Evolutionary conservation across 2,888 invertebrate species (phyloP), one percentile per base, ranked within the genome.

Genomic region (Rhamnusium bicolor): DNA sequence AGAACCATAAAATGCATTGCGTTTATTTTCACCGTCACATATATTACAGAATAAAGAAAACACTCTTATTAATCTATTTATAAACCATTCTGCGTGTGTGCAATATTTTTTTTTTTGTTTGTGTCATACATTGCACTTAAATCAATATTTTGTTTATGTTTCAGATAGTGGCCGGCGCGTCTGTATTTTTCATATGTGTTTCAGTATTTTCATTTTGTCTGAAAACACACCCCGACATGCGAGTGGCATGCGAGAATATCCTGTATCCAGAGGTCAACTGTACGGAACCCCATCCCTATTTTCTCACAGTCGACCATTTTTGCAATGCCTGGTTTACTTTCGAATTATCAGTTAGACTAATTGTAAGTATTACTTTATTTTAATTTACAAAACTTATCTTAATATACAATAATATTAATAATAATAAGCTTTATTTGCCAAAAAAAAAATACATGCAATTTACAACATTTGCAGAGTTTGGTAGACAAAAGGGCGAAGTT

Each of bases 271-370:
- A 81, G 29, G 71, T 72, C n/a, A 82, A 86, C 70, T 87, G 87
- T 76, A 86, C 86, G 0, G 87, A 86, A 73, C 87, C 87, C 0
- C 84, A 87, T 78, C 86, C 91, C 49, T 94, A 95, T 47, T 98
- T 98, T 90, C 95, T 96, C 89, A 97, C 95, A 85, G 94, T 98
- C 73, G 98, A 98, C 85, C 93, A 96, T 83, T 92, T 96, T 68
- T 98, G 98, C 90, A 98, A 98, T 86, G 94, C 96, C 40, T 98
- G 98, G 98, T 98, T 98, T 89, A 96, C 97, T 1, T 94, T 98
- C 82, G 98, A 98, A 86, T 92, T 98, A 74, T 91, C 95, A 69
- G 94, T 96, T 72, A 91, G 97, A 81, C 93, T 95, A 85, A 92
- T 96, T 87, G 97, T 98, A 86, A 92, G 94, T 93, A 80, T 77